Conservation (phyloP, 1,140 invertebrate genomes). For the Bombus sibiricus region DNA sequence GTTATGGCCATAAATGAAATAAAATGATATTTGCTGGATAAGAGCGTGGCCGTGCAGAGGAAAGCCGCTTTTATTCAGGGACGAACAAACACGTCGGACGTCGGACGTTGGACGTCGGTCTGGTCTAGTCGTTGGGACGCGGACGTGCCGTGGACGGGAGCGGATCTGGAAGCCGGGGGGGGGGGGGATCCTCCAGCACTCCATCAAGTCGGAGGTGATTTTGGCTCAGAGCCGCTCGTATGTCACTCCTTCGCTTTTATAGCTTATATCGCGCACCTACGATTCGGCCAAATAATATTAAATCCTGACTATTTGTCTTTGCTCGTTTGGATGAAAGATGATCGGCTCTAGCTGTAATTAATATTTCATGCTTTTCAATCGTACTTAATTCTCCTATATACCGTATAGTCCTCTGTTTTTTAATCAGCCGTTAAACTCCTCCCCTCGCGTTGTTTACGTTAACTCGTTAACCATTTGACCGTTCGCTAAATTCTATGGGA, state of each 20-base stretch:
- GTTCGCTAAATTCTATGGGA: too few relatives aligned
- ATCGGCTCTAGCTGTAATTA: too few relatives aligned
- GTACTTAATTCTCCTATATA: too few relatives aligned
- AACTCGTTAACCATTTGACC: too few relatives aligned
- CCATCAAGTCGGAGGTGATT: slow-evolving; percentile 80
- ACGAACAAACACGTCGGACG: slow-evolving; percentile 70
- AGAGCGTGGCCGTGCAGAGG: slow-evolving; percentile 70
- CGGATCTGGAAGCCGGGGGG: slow-evolving; percentile 59
- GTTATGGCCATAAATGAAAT: slow-evolving; percentile 82
- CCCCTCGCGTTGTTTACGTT: too few relatives aligned
- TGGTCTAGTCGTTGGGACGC: slow-evolving; percentile 18
- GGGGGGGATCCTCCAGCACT: slow-evolving; percentile 74
- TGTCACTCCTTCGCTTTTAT: slow-evolving; percentile 73
- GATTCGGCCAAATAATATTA: slow-evolving; percentile 40
- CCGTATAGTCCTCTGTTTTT: too few relatives aligned
- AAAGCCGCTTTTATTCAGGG: slow-evolving; percentile 79
- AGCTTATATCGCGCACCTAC: slow-evolving; percentile 52
- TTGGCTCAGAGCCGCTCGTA: slow-evolving; percentile 77
- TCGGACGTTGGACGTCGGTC: slow-evolving; percentile 63
- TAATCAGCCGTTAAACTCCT: too few relatives aligned
- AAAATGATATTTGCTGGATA: slow-evolving; percentile 82
- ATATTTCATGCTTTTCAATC: too few relatives aligned
- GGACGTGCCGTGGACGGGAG: slow-evolving; percentile 53
- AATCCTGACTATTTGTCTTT: neutral
- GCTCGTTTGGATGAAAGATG: too few relatives aligned